Conservation (phyloP, 2,888 invertebrate genomes). For the Cylindroiulus punctatus region DNA sequence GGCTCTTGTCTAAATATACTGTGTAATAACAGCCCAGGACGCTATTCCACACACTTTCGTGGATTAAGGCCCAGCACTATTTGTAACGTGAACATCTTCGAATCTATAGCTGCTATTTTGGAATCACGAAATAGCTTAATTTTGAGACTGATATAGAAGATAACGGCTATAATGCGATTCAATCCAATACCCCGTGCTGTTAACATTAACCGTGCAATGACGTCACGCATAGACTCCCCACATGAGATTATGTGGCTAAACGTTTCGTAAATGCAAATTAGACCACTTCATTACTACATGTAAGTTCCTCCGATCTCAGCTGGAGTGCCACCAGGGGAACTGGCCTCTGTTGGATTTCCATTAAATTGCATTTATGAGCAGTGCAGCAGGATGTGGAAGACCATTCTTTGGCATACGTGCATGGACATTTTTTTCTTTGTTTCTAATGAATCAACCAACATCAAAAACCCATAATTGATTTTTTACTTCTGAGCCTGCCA, state of each 20-base stretch:
- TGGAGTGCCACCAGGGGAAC: not conserved
- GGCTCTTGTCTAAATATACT: too few relatives aligned
- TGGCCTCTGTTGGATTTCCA: not conserved
- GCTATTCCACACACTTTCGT: too few relatives aligned
- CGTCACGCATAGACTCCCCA: not conserved
- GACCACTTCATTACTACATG: not conserved
- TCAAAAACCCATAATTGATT: constrained; percentile 10
- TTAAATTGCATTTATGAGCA: not conserved
- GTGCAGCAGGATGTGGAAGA: not conserved
- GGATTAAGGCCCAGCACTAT: too few relatives aligned
- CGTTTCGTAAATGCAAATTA: not conserved
- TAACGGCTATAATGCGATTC: not conserved
- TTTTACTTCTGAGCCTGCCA: not conserved
- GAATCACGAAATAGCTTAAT: too few relatives aligned
- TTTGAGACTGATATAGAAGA: not conserved
- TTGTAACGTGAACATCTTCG: too few relatives aligned
- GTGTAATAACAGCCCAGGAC: too few relatives aligned
- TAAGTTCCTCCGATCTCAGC: not conserved
- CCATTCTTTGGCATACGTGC: not conserved
- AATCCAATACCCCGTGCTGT: not conserved
- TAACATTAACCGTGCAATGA: not conserved
- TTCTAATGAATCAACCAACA: not conserved
- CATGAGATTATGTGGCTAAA: not conserved
- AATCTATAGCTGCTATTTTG: too few relatives aligned
- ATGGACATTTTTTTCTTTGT: not conserved